A percentile compares a stretch with the other conserved stretches of the same genome.
Conservation (phyloP, 1,140 invertebrate species). For the Pogonus chalceus region DNA sequence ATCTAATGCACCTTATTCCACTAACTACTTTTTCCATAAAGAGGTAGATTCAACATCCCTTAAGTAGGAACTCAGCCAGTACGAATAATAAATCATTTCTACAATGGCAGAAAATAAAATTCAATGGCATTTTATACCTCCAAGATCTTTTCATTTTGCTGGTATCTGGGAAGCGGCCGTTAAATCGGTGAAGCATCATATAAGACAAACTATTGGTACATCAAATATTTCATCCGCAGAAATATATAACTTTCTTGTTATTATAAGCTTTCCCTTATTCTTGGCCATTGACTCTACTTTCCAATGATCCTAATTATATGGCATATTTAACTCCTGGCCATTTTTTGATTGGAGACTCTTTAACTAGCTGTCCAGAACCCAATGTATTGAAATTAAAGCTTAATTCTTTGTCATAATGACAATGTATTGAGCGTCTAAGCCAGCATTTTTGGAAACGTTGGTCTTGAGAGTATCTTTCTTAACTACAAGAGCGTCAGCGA, state of each 20-base stretch:
- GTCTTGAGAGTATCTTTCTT: conserved; percentile 13
- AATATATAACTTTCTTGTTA: conserved; percentile 11
- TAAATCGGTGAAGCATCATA: conserved; percentile 18
- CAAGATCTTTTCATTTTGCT: conserved; percentile 21
- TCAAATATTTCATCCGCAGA: neutral
- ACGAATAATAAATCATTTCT: no score
- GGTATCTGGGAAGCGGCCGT: conserved; percentile 19
- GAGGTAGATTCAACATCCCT: no score
- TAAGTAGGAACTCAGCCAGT: no score
- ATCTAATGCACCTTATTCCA: no score
- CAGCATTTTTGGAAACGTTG: conserved; percentile 15
- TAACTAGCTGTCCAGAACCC: conserved; percentile 15
- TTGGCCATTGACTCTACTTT: conserved; percentile 16
- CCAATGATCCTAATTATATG: conserved; percentile 15
- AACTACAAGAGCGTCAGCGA: conserved; percentile 8
- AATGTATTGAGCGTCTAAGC: neutral
- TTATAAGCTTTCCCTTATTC: conserved; percentile 11
- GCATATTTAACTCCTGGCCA: conserved; percentile 19
- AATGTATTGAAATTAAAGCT: neutral
- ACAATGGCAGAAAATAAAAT: no score
- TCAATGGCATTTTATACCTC: conserved; percentile 20
- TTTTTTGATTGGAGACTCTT: conserved; percentile 25
- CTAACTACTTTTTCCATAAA: no score
- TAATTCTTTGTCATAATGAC: neutral
- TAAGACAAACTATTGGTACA: no score